Evolutionary conservation across 2,888 invertebrate genomes (phyloP).

Genomic region (Suillia variegata): DNA sequence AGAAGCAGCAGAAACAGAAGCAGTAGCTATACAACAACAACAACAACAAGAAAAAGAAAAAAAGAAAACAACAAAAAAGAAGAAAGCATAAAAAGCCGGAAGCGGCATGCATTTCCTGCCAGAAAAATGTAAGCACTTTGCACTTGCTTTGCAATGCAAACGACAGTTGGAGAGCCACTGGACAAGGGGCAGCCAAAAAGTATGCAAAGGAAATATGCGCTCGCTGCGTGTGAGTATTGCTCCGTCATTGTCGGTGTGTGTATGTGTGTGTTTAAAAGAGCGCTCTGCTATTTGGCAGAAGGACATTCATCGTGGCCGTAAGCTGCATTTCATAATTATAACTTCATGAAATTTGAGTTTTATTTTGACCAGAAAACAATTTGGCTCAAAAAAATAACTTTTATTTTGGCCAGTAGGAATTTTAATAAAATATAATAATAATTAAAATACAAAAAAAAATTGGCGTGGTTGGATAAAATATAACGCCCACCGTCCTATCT

Average conservation of each 20-base stretch:
- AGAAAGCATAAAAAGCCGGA: constrained; percentile 41
- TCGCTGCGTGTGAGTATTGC: not conserved
- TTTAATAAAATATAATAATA: too few species aligned
- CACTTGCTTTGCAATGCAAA: constrained; percentile 41
- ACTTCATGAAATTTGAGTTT: too few species aligned
- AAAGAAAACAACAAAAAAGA: constrained; percentile 29
- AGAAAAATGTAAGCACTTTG: constrained; percentile 51
- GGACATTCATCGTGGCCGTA: too few species aligned
- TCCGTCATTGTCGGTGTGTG: not conserved
- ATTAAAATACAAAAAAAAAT: too few species aligned
- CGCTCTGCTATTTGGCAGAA: too few species aligned
- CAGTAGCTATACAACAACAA: too few species aligned
- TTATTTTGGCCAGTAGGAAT: too few species aligned
- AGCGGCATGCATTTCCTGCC: constrained; percentile 53
- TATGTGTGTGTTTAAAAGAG: not conserved
- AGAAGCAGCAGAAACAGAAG: constrained; percentile 22
- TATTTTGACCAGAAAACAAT: too few species aligned
- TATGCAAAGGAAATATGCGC: not conserved
- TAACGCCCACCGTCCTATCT: too few species aligned
- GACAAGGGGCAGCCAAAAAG: not conserved
- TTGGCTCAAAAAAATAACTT: too few species aligned
- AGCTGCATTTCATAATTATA: too few species aligned
- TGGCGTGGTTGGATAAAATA: too few species aligned
- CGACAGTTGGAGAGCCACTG: constrained; percentile 25
- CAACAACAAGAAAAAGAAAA: constrained; percentile 27